phyloP scores from a whole-genome alignment of 2,888 invertebrate species.

The Xiphydria camelus region DNA sequence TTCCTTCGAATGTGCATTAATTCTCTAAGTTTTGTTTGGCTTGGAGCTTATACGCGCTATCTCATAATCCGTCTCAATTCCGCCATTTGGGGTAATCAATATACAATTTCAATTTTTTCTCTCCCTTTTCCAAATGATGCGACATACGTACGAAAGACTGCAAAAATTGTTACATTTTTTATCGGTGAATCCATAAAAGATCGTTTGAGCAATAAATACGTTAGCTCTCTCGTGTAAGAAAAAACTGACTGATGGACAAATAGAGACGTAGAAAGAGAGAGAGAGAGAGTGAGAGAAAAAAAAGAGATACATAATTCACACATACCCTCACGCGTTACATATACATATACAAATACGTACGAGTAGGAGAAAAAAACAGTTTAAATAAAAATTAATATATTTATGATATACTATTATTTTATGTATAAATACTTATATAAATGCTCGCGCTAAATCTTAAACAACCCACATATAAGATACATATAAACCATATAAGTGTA shows the following conservation, averaged over 20 bases:
- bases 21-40: slow-evolving; percentile 46
- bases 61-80: slow-evolving; percentile 7
- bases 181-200: not conserved
- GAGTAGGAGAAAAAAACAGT: slow-evolving; percentile 4
- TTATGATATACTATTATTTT: slow-evolving; percentile 11
- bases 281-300: not conserved
- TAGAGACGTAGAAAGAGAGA: not conserved
- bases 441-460: slow-evolving; percentile 1
- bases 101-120: slow-evolving; percentile 17
- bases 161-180: slow-evolving; percentile 6
- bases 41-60: slow-evolving; percentile 48
- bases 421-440: slow-evolving; percentile 10
- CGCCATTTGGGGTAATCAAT: slow-evolving; percentile 24
- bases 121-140: not conserved
- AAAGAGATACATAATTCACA: slow-evolving; percentile 5
- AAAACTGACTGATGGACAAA: not conserved
- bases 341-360: slow-evolving; percentile 12
- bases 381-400: slow-evolving; percentile 13
- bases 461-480: slow-evolving; percentile 6
- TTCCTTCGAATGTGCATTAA: slow-evolving; percentile 28
- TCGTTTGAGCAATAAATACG: too few species aligned
- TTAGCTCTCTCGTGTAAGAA: not conserved
- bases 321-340: slow-evolving; percentile 16
- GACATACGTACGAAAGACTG: slow-evolving; percentile 5
- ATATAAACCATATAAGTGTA: slow-evolving; percentile 23